Evolutionary conservation across 2,797 vertebrate genomes (phyloP).

Genomic region (Anisognathus igniventris): DNA sequence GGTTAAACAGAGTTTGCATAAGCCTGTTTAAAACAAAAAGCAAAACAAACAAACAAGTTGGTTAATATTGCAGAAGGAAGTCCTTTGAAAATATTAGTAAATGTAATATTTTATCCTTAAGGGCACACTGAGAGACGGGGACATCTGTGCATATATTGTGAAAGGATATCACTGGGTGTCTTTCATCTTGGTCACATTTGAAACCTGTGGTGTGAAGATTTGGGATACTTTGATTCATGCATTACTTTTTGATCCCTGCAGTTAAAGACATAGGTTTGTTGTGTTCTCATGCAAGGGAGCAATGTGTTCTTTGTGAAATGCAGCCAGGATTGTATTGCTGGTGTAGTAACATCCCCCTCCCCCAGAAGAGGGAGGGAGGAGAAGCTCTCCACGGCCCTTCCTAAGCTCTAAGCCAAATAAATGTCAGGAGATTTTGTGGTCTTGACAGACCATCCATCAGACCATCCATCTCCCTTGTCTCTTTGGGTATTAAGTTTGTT

Average conservation of each 20-base stretch:
- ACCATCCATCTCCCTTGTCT: neutral
- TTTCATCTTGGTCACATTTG: neutral
- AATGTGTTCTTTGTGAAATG: neutral
- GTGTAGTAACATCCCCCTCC: neutral
- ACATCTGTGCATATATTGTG: neutral
- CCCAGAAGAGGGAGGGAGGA: fast-evolving
- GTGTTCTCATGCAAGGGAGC: neutral
- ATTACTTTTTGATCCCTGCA: neutral
- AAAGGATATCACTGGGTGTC: neutral
- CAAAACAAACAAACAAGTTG: neutral
- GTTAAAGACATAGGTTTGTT: neutral
- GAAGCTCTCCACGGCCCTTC: neutral
- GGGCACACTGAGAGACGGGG: neutral
- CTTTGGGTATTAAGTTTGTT: neutral
- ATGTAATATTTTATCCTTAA: neutral
- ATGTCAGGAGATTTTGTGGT: neutral
- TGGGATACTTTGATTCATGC: neutral
- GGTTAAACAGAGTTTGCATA: neutral
- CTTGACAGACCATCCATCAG: no score
- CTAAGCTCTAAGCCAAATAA: neutral
- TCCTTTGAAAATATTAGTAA: neutral
- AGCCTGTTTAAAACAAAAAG: neutral
- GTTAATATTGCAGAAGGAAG: neutral
- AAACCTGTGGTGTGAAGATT: neutral
- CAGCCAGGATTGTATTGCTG: neutral